A percentile compares a stretch with the other conserved stretches of the same genome.
Conservation (phyloP, 2,797 vertebrate genomes). For the Rachycentron canadum region DNA sequence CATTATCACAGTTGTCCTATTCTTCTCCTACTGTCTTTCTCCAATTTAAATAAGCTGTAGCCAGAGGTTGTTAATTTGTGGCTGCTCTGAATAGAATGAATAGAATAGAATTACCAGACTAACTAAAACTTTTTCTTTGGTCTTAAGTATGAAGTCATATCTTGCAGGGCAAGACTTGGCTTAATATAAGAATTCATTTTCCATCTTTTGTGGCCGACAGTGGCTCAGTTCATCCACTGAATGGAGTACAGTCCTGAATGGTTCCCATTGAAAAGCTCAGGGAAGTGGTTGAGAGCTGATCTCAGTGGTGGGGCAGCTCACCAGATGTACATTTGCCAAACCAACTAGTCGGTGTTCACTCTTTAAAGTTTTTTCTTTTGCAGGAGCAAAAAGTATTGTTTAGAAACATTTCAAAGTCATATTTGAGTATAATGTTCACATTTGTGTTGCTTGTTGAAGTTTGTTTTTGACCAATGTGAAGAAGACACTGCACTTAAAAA, state of each 20-base stretch:
- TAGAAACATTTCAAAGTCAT: background rate
- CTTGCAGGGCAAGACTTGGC: background rate
- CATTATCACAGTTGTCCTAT: conserved; percentile 1
- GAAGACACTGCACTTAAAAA: no score
- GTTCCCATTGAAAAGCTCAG: background rate
- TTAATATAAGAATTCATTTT: background rate
- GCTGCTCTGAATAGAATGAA: background rate
- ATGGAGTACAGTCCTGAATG: background rate
- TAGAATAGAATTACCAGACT: background rate
- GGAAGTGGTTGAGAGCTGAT: background rate
- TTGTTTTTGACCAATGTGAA: background rate
- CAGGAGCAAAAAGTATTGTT: background rate
- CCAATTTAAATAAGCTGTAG: conserved; percentile 6
- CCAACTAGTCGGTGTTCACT: background rate
- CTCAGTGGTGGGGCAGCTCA: background rate
- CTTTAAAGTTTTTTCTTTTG: background rate
- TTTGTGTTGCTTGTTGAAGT: background rate
- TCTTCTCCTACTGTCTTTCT: background rate
- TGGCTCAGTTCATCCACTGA: rapidly evolving
- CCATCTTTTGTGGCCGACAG: background rate
- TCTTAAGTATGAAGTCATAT: background rate
- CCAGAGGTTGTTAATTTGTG: conserved; percentile 6
- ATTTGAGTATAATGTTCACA: background rate
- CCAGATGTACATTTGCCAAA: background rate
- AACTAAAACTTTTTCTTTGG: background rate